Conservation (phyloP, 2,888 invertebrate species). For the Lysandra bellargus region DNA sequence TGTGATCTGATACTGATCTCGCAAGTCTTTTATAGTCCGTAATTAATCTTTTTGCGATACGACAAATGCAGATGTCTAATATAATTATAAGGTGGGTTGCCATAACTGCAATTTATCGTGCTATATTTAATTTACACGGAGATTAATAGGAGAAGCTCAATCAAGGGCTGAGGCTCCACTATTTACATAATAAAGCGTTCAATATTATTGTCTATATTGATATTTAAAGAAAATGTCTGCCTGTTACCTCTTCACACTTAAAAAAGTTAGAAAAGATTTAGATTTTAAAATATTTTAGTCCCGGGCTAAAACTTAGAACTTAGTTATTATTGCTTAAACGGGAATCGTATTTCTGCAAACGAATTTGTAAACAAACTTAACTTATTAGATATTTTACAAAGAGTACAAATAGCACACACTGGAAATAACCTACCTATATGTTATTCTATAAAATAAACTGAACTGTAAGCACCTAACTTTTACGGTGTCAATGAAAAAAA, state of each 20-base stretch:
- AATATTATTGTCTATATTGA: not conserved
- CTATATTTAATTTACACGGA: not conserved
- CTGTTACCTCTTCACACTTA: not conserved
- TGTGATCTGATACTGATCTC: not conserved
- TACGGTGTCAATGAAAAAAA: too few species aligned
- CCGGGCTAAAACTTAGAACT: too few species aligned
- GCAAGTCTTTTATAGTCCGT: not conserved
- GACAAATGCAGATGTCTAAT: not conserved
- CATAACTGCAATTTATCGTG: slow-evolving; percentile 4
- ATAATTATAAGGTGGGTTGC: slow-evolving; percentile 2
- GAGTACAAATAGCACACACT: too few species aligned
- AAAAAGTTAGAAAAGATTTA: too few species aligned
- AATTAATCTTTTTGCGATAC: slow-evolving; percentile 12
- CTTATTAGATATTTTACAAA: too few species aligned
- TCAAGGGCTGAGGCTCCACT: not conserved
- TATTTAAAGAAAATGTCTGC: not conserved
- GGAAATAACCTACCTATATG: too few species aligned
- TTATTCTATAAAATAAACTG: too few species aligned
- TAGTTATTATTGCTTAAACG: too few species aligned
- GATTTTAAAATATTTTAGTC: too few species aligned
- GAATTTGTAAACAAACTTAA: too few species aligned
- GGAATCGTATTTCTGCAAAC: too few species aligned
- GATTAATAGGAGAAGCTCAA: slow-evolving; percentile 9
- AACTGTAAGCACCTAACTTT: too few species aligned
- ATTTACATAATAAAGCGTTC: slow-evolving; percentile 1